phyloP scores from a whole-genome alignment of 2,888 invertebrate species.

The Drosophila pullipes region DNA sequence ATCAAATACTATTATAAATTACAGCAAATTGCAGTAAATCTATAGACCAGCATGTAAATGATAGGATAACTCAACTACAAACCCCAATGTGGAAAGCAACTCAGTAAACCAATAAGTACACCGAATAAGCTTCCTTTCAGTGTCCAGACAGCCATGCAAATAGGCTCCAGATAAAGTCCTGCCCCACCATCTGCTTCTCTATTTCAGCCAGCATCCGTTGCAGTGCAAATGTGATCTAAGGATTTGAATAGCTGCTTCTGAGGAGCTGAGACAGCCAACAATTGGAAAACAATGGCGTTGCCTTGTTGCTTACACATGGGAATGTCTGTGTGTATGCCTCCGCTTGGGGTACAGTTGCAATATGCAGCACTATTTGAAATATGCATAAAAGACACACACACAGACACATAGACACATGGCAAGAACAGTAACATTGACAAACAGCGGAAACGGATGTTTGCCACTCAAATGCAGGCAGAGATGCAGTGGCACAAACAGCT shows the following conservation, averaged over 20 bases:
- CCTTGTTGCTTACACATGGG: slow-evolving; percentile 31
- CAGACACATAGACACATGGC: slow-evolving; percentile 23
- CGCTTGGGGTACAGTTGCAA: slow-evolving; percentile 38
- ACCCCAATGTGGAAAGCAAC: neutral
- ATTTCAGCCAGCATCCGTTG: slow-evolving; percentile 26
- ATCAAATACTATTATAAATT: slow-evolving; percentile 33
- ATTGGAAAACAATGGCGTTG: slow-evolving; percentile 53
- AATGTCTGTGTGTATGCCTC: slow-evolving; percentile 37
- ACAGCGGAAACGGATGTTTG: slow-evolving; percentile 70
- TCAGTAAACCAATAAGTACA: slow-evolving; percentile 40
- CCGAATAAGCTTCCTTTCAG: slow-evolving; percentile 47
- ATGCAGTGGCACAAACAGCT: slow-evolving; percentile 47
- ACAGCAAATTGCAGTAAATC: slow-evolving; percentile 27
- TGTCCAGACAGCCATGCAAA: slow-evolving; percentile 59
- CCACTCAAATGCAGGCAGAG: slow-evolving; percentile 69
- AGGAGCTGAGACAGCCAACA: slow-evolving; percentile 25
- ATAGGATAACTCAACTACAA: slow-evolving; percentile 13
- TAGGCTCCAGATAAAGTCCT: slow-evolving; percentile 32
- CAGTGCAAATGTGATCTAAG: slow-evolving; percentile 35
- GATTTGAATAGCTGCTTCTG: slow-evolving; percentile 4
- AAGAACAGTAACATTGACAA: slow-evolving; percentile 47
- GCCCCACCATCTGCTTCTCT: neutral
- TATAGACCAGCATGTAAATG: slow-evolving; percentile 36
- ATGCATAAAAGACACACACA: slow-evolving; percentile 51
- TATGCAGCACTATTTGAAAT: slow-evolving; percentile 61